Percentiles rank a stretch among this genome's conserved stretches.
Conservation (phyloP, 2,888 invertebrate species). For the Drosophila borborema region DNA sequence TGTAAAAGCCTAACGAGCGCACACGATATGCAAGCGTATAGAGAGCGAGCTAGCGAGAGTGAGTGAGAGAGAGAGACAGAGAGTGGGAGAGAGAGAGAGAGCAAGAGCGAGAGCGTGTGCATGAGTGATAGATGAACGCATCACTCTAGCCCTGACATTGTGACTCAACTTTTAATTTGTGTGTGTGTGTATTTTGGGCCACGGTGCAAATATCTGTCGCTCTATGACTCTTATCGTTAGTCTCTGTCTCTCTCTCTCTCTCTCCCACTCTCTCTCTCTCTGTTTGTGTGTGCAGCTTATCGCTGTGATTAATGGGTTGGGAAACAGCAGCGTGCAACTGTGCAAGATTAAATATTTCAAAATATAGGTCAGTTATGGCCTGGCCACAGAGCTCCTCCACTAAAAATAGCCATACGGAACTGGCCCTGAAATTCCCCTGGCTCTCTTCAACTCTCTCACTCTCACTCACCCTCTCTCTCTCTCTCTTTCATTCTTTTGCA, state of each 20-base stretch:
- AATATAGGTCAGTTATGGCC: slow-evolving; percentile 54
- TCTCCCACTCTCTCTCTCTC: not conserved
- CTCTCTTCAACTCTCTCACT: not conserved
- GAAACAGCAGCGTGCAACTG: slow-evolving; percentile 24
- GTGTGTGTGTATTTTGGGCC: slow-evolving; percentile 18
- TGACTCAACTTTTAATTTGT: slow-evolving; percentile 33
- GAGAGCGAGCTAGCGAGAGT: not conserved
- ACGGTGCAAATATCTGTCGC: slow-evolving; percentile 3
- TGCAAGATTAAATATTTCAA: slow-evolving; percentile 39
- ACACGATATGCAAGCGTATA: slow-evolving; percentile 28
- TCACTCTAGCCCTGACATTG: slow-evolving; percentile 46
- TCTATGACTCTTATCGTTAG: slow-evolving; percentile 11
- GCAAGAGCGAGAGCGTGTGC: not conserved
- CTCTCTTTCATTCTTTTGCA: slow-evolving; percentile 28
- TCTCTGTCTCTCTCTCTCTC: slow-evolving; percentile 2
- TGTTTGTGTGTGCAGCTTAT: slow-evolving; percentile 29
- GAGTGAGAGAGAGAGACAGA: not conserved
- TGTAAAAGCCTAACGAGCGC: slow-evolving; percentile 31
- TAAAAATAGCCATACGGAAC: not conserved
- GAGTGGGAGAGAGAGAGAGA: not conserved
- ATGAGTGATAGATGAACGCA: not conserved
- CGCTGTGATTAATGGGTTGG: slow-evolving; percentile 49
- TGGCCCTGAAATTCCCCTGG: not conserved
- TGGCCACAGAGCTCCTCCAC: slow-evolving; percentile 6
- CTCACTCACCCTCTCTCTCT: not conserved